phyloP scores from a whole-genome alignment of 37 sponge, comb jelly and placozoan genomes.

The Crambe crambe region DNA sequence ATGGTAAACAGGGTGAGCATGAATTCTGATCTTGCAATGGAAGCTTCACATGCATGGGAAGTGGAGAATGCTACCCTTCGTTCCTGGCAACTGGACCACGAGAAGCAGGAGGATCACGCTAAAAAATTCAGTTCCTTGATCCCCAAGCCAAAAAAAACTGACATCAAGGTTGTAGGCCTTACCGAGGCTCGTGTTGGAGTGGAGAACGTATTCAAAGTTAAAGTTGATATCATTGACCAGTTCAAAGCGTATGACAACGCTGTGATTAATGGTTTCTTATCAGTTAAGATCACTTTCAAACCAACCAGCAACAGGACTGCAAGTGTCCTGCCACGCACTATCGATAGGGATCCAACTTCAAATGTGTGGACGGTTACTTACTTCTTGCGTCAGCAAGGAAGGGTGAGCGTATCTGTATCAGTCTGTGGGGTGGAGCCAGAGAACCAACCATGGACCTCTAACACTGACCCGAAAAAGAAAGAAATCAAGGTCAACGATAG shows the following conservation, averaged over 20 bases:
- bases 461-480: neutral
- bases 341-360: neutral
- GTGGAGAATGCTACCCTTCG: neutral
- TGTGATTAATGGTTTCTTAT: neutral
- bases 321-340: neutral
- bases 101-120: neutral
- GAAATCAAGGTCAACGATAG: neutral
- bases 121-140: neutral
- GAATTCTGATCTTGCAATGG: neutral
- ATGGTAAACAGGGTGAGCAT: neutral
- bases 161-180: neutral
- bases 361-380: constrained; percentile 7
- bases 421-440: constrained; percentile 6
- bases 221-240: neutral
- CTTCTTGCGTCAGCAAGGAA: neutral
- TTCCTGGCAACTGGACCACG: constrained; percentile 3
- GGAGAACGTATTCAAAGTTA: neutral
- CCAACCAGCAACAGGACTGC: neutral
- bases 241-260: neutral
- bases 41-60: neutral
- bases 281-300: neutral
- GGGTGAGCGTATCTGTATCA: neutral
- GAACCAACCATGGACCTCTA: neutral
- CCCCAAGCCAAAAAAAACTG: neutral
- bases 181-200: neutral